A percentile compares a stretch with the other conserved stretches of the same genome.
Evolutionary conservation across 2,113 vertebrate genomes (phyloP).

Genomic region (Halichoerus grypus): DNA sequence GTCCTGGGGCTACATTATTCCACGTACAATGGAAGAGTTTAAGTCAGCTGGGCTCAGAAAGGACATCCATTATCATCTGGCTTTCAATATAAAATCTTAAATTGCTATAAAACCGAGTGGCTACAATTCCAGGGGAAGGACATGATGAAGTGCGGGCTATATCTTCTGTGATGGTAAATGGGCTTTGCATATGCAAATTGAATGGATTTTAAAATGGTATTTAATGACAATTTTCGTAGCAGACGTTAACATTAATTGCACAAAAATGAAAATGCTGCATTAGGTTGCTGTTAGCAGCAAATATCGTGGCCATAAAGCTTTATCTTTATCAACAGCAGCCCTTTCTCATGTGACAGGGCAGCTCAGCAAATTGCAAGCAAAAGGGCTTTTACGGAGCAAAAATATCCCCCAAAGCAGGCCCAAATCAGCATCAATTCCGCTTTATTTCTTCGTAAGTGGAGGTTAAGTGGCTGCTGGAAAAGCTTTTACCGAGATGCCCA

Average conservation of each 20-base stretch:
- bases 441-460: constrained; percentile 90
- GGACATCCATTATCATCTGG: constrained; percentile 73
- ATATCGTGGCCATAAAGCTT: constrained; percentile 88
- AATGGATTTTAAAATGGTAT: constrained; percentile 94
- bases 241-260: constrained; percentile 92
- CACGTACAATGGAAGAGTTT: not conserved
- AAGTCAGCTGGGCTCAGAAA: constrained; percentile 7
- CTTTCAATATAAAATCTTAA: constrained; percentile 83
- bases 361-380: constrained; percentile 87
- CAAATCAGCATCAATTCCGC: constrained; percentile 89
- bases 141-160: constrained; percentile 81
- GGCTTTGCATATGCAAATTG: constrained; percentile 92
- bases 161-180: constrained; percentile 88
- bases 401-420: constrained; percentile 84
- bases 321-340: constrained; percentile 88
- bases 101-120: constrained; percentile 80
- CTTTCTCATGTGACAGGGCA: constrained; percentile 83
- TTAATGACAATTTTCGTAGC: constrained; percentile 92
- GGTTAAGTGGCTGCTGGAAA: constrained; percentile 88
- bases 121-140: constrained; percentile 76
- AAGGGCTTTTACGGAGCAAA: constrained; percentile 88
- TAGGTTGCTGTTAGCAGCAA: constrained; percentile 89
- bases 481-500: constrained; percentile 73
- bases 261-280: constrained; percentile 91
- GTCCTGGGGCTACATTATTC: not conserved